phyloP scores from a whole-genome alignment of 2,113 vertebrate species.

The Choloepus hoffmanni region DNA sequence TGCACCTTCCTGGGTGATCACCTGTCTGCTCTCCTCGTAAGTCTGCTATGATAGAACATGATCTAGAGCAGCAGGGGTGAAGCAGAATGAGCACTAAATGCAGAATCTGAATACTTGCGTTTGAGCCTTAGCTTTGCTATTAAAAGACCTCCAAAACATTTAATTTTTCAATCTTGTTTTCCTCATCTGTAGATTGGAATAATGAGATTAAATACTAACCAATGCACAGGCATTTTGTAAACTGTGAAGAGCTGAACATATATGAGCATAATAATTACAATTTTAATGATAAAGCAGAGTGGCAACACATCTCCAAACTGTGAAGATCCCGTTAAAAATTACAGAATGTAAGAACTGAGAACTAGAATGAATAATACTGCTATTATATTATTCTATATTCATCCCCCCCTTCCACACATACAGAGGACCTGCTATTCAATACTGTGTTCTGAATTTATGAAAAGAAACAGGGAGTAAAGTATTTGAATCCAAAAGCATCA shows the following conservation, averaged over 20 bases:
- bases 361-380: not conserved
- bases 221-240: not conserved
- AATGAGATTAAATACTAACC: rapidly evolving
- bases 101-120: not conserved
- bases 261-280: too few species aligned
- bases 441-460: not conserved
- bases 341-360: not conserved
- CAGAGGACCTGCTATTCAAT: too few species aligned
- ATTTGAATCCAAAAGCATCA: not conserved
- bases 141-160: not conserved
- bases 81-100: not conserved
- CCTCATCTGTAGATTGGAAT: not conserved
- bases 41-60: not conserved
- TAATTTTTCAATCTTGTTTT: not conserved
- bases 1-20: not conserved
- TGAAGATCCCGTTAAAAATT: not conserved
- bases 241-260: not conserved
- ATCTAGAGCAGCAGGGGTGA: too few species aligned
- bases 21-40: not conserved
- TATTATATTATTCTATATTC: not conserved
- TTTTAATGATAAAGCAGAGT: not conserved
- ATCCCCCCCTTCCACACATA: rapidly evolving
- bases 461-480: too few species aligned
- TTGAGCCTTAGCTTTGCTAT: not conserved
- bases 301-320: not conserved